phyloP scores from a whole-genome alignment of 2,797 vertebrate genomes.

The Tangara arthus region DNA sequence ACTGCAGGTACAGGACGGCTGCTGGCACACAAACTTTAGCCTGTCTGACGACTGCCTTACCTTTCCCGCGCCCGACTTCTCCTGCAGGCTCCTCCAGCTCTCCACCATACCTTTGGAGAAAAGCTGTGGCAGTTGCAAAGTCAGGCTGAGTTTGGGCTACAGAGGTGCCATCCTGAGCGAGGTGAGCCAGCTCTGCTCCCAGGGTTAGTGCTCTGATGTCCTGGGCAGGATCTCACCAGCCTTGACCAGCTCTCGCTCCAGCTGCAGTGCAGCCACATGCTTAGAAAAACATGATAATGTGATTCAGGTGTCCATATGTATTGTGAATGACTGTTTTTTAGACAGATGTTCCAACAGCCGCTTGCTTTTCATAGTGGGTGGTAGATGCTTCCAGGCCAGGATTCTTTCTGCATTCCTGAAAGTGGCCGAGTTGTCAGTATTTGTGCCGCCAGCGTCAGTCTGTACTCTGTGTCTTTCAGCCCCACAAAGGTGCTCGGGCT shows the following conservation, averaged over 20 bases:
- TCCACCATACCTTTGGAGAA: not conserved
- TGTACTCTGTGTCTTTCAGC: not conserved
- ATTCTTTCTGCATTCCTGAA: not conserved
- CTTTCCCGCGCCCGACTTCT: accelerated
- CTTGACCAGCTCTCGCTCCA: not conserved
- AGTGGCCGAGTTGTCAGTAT: not conserved
- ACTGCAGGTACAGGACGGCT: not conserved
- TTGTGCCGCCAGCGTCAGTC: accelerated
- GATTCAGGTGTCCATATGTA: accelerated
- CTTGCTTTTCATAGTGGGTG: not conserved
- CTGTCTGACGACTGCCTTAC: not conserved
- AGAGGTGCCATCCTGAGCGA: not conserved
- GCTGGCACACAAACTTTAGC: not conserved
- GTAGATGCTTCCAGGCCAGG: not conserved
- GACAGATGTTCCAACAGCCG: not conserved
- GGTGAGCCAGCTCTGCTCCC: not conserved
- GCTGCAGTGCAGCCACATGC: not conserved
- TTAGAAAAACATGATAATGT: not conserved
- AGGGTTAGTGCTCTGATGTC: accelerated
- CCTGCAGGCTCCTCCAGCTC: not conserved
- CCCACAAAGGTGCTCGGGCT: not conserved
- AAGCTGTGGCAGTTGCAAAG: not conserved
- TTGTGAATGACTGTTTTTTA: not conserved
- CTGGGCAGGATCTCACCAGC: accelerated
- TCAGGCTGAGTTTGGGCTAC: not conserved